Base-by-base conservation (phyloP, 2,113 vertebrate species). In the Malurus cyaneus region DNA sequence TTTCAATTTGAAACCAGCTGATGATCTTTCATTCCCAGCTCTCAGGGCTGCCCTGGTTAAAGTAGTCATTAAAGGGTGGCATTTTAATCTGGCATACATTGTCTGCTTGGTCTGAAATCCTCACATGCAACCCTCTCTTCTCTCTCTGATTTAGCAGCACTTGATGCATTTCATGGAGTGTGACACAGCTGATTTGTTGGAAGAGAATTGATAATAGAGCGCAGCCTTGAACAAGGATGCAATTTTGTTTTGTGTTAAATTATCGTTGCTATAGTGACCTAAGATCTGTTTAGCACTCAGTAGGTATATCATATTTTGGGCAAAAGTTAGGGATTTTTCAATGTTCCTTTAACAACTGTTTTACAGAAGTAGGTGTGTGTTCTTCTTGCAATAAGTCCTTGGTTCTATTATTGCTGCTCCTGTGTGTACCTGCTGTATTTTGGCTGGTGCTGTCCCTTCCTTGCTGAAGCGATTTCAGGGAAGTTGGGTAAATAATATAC, bases 231-330 rank as follows among this genome's bases (percentile, higher is more conserved):
- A 59, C 8, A 4, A 57, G 72, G 86, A 93, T 94, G 76, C 0
- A 0, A 49, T 89, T 95, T 95, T 93, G 90, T 96, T 95, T 96
- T 93, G 82, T 90, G 88, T 93, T 93, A 76, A 79, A 71, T 96
- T 49, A 49, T 42, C 0, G 92, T 94, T 96, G 94, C 94, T 86
- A 96, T 96, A 87, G 96, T 88, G 70, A 96, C 65, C 87, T 72
- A 81, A 81, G 61, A 83, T 78, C 69, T 84, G 23, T 89, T 90
- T 90, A 80, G 76, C 90, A 88, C 67, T 90, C 88, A 24, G 44
- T 92, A 54, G 42, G 46, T 91, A 46, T 92, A 88, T 79, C 62
- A 19, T 73, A 32, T 93, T 90, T 82, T 84, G 77, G 67, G 76
- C 82, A 93, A 41, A 93, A 96, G 41, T 88, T 78, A 44, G 69